Evolutionary conservation across 2,797 vertebrate species (phyloP).

Genomic region (Artibeus lituratus): DNA sequence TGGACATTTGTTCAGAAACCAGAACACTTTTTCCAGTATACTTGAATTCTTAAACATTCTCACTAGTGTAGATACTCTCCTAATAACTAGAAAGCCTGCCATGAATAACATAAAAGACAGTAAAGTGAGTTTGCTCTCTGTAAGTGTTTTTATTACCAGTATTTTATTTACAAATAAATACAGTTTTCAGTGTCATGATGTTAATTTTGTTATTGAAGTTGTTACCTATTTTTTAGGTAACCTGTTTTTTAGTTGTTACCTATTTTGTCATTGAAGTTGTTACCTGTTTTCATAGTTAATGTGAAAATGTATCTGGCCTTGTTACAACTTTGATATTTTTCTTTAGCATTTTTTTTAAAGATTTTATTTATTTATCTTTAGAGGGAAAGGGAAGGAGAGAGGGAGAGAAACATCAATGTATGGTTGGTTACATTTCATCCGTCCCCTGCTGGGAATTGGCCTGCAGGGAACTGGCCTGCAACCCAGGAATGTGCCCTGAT

Average conservation of each 20-base stretch:
- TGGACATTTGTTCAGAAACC: not conserved
- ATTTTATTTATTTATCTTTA: no score
- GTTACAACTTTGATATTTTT: not conserved
- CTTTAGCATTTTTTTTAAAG: not conserved
- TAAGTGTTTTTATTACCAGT: not conserved
- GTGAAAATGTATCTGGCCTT: not conserved
- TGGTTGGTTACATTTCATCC: no score
- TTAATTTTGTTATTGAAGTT: not conserved
- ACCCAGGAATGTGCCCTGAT: no score
- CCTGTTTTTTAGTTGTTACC: no score
- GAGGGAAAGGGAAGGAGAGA: no score
- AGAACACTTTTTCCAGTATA: not conserved
- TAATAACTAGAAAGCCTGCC: not conserved
- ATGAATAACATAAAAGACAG: not conserved
- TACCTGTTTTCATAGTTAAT: constrained; percentile 10
- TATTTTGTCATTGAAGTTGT: not conserved
- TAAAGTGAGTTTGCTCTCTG: not conserved
- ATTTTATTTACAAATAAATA: constrained; percentile 39
- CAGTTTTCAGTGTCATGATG: not conserved
- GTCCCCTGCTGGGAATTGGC: no score
- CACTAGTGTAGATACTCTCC: not conserved
- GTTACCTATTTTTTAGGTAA: not conserved
- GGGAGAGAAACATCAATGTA: no score
- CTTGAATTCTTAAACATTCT: constrained; percentile 2
- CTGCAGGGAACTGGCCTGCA: no score